Conservation (phyloP, 1,140 invertebrate genomes). For the Aphis craccivora region DNA sequence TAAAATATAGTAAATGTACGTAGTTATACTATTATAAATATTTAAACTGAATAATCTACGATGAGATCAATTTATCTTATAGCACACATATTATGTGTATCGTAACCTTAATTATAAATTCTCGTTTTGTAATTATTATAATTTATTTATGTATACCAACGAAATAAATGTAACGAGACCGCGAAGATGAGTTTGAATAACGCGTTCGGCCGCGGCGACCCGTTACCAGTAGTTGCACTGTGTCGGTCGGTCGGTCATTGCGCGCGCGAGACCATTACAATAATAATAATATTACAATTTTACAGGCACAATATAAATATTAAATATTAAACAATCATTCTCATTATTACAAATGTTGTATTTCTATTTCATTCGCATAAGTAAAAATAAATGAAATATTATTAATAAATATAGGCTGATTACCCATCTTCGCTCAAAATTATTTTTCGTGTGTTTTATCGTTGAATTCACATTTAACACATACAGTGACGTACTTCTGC, state of each 20-base stretch:
- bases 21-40: no score
- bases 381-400: background rate
- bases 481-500: no score
- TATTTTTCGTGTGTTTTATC: no score
- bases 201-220: conserved; percentile 2
- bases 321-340: background rate
- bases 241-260: background rate
- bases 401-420: no score
- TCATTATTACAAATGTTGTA: background rate
- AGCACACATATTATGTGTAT: no score
- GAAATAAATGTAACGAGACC: conserved; percentile 20
- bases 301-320: background rate
- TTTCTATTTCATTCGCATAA: background rate
- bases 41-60: background rate
- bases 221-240: background rate
- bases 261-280: background rate
- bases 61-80: background rate
- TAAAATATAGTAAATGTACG: no score
- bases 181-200: conserved; percentile 18
- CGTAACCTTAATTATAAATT: background rate
- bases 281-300: background rate
- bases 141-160: background rate
- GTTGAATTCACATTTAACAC: no score
- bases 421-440: no score
- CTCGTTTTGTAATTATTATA: conserved; percentile 2